These are phyloP conservation scores for Cyprichromis sp. DNA, from an alignment of 2,113 vertebrate species.

Conservation along the genomic window DNA sequence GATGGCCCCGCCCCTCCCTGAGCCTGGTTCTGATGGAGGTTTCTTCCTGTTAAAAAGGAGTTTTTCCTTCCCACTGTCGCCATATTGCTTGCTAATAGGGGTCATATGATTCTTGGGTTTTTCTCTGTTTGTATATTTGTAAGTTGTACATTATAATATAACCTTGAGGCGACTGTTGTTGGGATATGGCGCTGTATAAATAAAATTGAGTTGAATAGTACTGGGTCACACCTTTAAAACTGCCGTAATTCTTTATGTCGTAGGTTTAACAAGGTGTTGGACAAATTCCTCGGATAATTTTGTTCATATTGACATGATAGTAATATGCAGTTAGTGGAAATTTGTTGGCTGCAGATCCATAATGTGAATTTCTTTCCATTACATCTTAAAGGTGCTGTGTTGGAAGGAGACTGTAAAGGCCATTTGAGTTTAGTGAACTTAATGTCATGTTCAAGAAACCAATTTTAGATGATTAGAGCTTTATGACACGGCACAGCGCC, in stretches of 20 bases:
- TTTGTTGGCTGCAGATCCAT: not conserved
- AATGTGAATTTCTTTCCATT: not conserved
- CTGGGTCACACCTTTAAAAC: not conserved
- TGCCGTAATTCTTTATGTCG: accelerated
- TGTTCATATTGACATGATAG: not conserved
- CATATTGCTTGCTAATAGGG: not conserved
- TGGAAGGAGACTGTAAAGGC: not conserved
- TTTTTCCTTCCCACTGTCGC: accelerated
- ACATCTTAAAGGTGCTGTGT: not conserved
- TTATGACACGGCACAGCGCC: not conserved
- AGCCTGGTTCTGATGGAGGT: not conserved
- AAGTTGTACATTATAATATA: not conserved
- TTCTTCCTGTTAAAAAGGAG: not conserved
- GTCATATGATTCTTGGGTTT: not conserved
- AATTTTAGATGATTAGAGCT: not conserved
- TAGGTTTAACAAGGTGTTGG: not conserved
- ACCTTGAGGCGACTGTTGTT: not conserved
- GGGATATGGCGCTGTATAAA: not conserved
- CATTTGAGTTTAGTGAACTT: not conserved
- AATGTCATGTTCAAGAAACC: not conserved
- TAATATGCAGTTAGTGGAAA: not conserved
- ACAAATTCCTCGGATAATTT: not conserved
- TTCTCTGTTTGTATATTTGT: not conserved
- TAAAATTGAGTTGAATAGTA: not conserved
- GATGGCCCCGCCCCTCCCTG: not conserved